Percentiles rank a stretch among this genome's conserved stretches.
These are phyloP conservation scores for Bubo bubo DNA, from an alignment of 2,113 vertebrate genomes.

Conservation along the genomic window DNA sequence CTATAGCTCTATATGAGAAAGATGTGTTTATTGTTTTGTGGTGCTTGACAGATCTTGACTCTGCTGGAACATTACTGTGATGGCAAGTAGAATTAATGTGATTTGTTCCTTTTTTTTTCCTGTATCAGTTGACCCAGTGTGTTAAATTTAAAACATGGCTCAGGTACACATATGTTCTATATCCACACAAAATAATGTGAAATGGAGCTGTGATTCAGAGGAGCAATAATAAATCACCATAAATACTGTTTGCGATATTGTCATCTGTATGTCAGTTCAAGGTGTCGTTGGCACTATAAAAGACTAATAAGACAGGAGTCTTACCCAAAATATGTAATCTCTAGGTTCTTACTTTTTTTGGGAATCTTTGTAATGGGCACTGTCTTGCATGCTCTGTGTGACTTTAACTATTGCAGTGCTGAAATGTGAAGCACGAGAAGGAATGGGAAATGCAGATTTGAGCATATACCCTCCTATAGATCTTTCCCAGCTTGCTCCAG, in stretches of 20 bases:
- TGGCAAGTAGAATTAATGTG: background rate
- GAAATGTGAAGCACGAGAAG: background rate
- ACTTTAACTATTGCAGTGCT: background rate
- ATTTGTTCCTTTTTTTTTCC: background rate
- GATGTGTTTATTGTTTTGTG: background rate
- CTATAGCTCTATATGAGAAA: background rate
- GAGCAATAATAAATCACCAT: background rate
- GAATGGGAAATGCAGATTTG: background rate
- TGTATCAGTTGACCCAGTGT: background rate
- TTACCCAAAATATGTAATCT: background rate
- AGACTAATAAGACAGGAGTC: background rate
- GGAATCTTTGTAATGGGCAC: background rate
- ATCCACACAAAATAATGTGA: background rate
- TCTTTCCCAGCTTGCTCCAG: background rate
- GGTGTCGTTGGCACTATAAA: background rate
- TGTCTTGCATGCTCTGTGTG: background rate
- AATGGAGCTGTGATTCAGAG: background rate
- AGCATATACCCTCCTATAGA: background rate
- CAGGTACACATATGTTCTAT: rapidly evolving
- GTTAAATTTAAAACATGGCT: background rate
- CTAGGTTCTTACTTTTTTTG: background rate
- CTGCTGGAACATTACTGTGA: background rate
- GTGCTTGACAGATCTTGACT: background rate
- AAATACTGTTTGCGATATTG: background rate
- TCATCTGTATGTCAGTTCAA: background rate